These are phyloP conservation scores for Eidolon dupreanum DNA, from an alignment of 2,797 vertebrate species.

Conservation along the genomic window DNA sequence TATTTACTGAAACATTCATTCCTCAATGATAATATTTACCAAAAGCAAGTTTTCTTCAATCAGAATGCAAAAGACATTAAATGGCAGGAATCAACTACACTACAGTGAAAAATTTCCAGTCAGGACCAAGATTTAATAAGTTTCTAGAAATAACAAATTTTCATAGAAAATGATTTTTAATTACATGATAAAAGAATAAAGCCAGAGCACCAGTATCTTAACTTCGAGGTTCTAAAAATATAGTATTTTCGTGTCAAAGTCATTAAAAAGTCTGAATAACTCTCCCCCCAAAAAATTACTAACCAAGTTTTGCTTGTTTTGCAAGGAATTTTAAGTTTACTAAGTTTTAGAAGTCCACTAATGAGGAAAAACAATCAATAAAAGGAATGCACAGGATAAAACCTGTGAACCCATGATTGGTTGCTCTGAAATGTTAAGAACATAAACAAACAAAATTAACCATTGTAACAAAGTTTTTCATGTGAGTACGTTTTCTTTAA, in stretches of 20 bases:
- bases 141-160: background rate
- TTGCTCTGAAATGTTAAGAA: background rate
- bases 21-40: background rate
- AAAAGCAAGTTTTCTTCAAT: background rate
- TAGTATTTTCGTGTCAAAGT: background rate
- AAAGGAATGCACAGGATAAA: background rate
- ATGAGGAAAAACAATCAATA: background rate
- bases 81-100: background rate
- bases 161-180: slow-evolving; percentile 30
- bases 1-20: background rate
- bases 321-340: background rate
- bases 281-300: background rate
- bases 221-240: background rate
- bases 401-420: background rate
- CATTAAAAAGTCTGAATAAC: background rate
- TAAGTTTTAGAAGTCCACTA: background rate
- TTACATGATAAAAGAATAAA: slow-evolving; percentile 19
- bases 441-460: background rate
- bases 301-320: background rate
- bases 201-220: background rate
- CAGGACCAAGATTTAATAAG: background rate
- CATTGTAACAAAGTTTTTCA: background rate
- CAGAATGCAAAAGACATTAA: background rate
- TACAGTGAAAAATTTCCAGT: background rate
- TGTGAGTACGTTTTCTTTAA: background rate